phyloP scores from a whole-genome alignment of 2,888 invertebrate species.

The Lysandra coridon region DNA sequence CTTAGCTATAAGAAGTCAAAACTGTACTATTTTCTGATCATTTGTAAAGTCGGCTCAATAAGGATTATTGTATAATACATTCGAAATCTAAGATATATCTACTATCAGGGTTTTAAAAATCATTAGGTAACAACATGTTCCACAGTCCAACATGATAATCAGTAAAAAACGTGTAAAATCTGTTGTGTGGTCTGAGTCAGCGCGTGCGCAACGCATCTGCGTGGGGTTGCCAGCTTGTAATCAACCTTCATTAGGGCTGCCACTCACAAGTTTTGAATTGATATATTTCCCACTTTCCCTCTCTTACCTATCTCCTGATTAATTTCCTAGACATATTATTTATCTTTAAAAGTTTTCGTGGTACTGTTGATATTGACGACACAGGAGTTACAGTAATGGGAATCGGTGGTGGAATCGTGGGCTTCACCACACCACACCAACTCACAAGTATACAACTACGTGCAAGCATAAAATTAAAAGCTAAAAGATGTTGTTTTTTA shows the following conservation, averaged over 20 bases:
- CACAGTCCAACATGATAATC: background rate
- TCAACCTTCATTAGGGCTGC: constrained; percentile 18
- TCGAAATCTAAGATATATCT: background rate
- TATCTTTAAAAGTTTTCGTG: background rate
- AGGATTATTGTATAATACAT: too few relatives aligned
- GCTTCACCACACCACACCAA: too few relatives aligned
- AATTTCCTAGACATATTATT: background rate
- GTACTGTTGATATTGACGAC: too few relatives aligned
- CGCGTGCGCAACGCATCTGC: constrained; percentile 25
- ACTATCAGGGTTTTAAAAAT: background rate
- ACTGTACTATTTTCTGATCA: too few relatives aligned
- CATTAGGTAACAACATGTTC: background rate
- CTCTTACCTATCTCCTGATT: background rate
- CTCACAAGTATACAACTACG: too few relatives aligned
- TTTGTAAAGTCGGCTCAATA: too few relatives aligned
- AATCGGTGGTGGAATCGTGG: too few relatives aligned
- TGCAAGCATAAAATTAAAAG: too few relatives aligned
- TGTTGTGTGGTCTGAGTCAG: constrained; percentile 16
- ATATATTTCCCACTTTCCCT: background rate
- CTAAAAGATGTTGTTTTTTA: too few relatives aligned
- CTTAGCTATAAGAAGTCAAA: too few relatives aligned
- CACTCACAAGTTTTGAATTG: background rate
- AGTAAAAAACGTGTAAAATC: constrained; percentile 17
- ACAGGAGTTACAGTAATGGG: too few relatives aligned
- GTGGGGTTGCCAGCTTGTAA: constrained; percentile 28